These are phyloP conservation scores for Unio delphinus DNA, from an alignment of 2,888 invertebrate species.

Conservation along the genomic window DNA sequence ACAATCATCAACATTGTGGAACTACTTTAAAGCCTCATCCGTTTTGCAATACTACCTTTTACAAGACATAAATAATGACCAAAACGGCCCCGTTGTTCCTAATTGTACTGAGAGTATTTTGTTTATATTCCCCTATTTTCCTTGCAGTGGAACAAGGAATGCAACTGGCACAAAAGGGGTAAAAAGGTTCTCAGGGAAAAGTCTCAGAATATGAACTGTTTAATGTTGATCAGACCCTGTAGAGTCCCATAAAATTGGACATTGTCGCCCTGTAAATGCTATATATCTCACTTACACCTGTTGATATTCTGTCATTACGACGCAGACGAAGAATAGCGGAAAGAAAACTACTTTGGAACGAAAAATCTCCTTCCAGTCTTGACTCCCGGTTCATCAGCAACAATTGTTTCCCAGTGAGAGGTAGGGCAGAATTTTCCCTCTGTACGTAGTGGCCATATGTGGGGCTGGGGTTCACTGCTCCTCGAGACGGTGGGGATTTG, in stretches of 20 bases:
- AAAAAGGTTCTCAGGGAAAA: too few species aligned
- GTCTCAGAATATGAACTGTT: background rate
- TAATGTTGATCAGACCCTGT: conserved; percentile 1
- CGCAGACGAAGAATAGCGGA: background rate
- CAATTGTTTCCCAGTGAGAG: background rate
- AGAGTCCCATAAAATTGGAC: background rate
- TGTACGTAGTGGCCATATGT: background rate
- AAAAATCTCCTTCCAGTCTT: background rate
- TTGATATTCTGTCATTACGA: background rate
- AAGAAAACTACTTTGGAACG: background rate
- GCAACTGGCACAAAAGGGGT: too few species aligned
- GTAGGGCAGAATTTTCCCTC: background rate
- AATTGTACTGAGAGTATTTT: too few species aligned
- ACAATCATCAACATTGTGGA: too few species aligned
- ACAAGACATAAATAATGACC: too few species aligned
- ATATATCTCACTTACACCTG: background rate
- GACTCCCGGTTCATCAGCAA: background rate
- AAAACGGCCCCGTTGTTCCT: too few species aligned
- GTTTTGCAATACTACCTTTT: too few species aligned
- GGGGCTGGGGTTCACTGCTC: too few species aligned
- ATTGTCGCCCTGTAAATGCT: background rate
- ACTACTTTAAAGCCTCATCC: too few species aligned
- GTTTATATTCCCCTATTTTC: too few species aligned
- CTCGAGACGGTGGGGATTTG: too few species aligned
- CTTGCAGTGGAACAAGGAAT: too few species aligned